A percentile compares a stretch with the other conserved stretches of the same genome.
phyloP scores from a whole-genome alignment of 2,113 vertebrate genomes.

The Galemys pyrenaicus region DNA sequence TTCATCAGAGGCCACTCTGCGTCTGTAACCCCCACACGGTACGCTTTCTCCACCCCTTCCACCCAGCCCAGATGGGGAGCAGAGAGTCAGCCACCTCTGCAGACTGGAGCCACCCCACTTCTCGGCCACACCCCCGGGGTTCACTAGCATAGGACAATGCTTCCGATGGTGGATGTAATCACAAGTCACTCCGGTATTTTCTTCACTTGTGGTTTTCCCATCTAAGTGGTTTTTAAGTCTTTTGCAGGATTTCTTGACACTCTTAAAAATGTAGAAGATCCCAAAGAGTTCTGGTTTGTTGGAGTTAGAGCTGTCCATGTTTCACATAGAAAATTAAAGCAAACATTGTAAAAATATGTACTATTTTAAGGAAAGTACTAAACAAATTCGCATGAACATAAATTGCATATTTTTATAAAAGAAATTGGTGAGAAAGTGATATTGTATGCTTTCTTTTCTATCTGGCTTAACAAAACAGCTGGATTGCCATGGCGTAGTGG shows the following conservation, averaged over 20 bases:
- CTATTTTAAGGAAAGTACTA: neutral
- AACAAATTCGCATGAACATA: neutral
- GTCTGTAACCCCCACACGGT: neutral
- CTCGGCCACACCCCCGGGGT: too few species aligned
- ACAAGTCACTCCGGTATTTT: neutral
- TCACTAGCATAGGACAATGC: neutral
- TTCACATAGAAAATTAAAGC: neutral
- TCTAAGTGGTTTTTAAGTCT: neutral
- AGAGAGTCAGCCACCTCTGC: neutral
- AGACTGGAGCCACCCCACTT: neutral
- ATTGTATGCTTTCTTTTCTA: neutral
- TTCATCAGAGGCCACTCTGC: neutral
- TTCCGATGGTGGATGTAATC: neutral
- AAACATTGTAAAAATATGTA: neutral
- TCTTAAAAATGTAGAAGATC: neutral
- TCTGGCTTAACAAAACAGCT: neutral
- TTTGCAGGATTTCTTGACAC: neutral
- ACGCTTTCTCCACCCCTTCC: fast-evolving
- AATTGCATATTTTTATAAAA: neutral
- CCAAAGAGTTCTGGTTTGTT: neutral
- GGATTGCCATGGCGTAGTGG: too few species aligned
- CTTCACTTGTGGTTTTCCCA: neutral
- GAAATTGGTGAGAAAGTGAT: neutral
- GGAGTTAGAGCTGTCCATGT: neutral
- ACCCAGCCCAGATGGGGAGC: neutral